These are phyloP conservation scores for Plebejus melissa DNA, from an alignment of 2,888 invertebrate species.

Conservation along the genomic window DNA sequence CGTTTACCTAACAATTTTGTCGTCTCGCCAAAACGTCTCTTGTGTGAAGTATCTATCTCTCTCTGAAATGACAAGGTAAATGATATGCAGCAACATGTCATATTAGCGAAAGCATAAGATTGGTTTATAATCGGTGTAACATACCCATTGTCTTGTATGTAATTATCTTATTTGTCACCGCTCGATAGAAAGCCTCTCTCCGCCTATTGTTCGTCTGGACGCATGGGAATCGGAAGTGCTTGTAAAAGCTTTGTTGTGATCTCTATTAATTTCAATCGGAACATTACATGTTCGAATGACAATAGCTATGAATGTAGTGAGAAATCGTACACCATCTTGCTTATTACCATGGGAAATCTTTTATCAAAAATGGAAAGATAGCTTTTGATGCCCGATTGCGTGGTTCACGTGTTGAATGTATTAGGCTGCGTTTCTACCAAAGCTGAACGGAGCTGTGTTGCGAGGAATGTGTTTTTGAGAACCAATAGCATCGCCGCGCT, in stretches of 20 bases:
- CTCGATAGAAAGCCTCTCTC: constrained; percentile 49
- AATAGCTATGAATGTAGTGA: constrained; percentile 11
- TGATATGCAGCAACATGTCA: background rate
- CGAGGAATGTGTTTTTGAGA: no score
- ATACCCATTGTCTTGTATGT: constrained; percentile 53
- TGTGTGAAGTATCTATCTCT: background rate
- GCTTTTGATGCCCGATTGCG: background rate
- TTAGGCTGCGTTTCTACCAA: no score
- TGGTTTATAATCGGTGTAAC: constrained; percentile 43
- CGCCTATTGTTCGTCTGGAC: constrained; percentile 44
- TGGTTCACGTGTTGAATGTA: background rate
- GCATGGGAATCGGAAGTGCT: constrained; percentile 40
- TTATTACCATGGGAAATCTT: constrained; percentile 3
- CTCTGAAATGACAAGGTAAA: background rate
- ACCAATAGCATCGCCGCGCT: no score
- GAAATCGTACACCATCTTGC: background rate
- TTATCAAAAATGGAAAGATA: background rate
- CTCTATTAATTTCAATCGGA: constrained; percentile 25
- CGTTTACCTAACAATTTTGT: background rate
- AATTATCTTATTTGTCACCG: constrained; percentile 49
- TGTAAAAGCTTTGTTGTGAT: constrained; percentile 29
- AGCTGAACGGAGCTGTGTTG: no score
- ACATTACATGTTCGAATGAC: constrained; percentile 15
- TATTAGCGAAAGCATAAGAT: constrained; percentile 26
- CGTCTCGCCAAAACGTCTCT: background rate